Evolutionary conservation across 2,113 vertebrate genomes (phyloP).

Genomic region (Anolis sagrei): DNA sequence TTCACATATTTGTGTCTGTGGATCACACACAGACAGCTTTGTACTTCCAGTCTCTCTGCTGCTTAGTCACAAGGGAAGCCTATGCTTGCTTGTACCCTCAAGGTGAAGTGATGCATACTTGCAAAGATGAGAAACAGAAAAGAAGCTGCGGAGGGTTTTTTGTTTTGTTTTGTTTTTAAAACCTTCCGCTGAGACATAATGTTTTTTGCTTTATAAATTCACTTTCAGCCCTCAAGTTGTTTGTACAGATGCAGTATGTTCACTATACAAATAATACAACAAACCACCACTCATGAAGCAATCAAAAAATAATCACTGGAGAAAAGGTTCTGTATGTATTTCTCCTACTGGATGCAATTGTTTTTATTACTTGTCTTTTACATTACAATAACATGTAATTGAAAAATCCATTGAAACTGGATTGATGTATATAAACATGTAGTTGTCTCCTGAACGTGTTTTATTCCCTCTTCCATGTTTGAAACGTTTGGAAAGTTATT

Average conservation of each 20-base stretch:
- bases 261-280: background rate
- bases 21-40: slow-evolving; percentile 52
- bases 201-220: background rate
- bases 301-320: background rate
- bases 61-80: slow-evolving; percentile 56
- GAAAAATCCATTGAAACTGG: slow-evolving; percentile 18
- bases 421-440: background rate
- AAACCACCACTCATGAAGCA: background rate
- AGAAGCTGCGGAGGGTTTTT: background rate
- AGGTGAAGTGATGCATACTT: slow-evolving; percentile 53
- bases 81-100: slow-evolving; percentile 51
- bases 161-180: background rate
- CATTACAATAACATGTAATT: background rate
- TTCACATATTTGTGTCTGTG: background rate
- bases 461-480: background rate
- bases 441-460: background rate
- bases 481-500: background rate
- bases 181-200: background rate
- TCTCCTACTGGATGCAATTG: background rate
- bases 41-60: slow-evolving; percentile 35
- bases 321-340: background rate
- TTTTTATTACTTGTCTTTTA: slow-evolving; percentile 17
- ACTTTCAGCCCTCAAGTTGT: background rate
- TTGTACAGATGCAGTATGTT: background rate
- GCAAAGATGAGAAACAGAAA: slow-evolving; percentile 43